phyloP scores from a whole-genome alignment of 2,113 vertebrate genomes.

The Sardina pilchardus region DNA sequence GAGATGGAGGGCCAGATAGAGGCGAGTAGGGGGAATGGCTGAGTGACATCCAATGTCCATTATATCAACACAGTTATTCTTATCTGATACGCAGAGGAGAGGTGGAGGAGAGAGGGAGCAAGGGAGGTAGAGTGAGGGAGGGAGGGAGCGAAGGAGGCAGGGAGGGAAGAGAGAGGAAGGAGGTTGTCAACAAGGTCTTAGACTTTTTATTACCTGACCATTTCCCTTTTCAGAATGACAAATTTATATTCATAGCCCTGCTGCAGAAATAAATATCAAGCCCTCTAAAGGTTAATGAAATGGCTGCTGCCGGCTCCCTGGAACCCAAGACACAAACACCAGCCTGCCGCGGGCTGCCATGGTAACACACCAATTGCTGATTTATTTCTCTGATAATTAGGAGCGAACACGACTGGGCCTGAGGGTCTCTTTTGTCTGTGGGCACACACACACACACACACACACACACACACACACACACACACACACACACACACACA shows the following conservation, averaged over 20 bases:
- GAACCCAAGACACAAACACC: slow-evolving; percentile 32
- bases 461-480: neutral
- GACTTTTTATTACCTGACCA: slow-evolving; percentile 57
- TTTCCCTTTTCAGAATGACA: slow-evolving; percentile 58
- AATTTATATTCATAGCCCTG: slow-evolving; percentile 63
- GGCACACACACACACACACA: slow-evolving; percentile 51
- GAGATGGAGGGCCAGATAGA: neutral
- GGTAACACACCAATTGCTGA: slow-evolving; percentile 61
- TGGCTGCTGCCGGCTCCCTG: slow-evolving; percentile 46
- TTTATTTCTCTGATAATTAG: slow-evolving; percentile 69
- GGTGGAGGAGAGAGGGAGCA: neutral
- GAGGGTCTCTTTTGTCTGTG: slow-evolving; percentile 47
- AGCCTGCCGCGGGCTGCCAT: slow-evolving; percentile 57
- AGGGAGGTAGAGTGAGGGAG: neutral
- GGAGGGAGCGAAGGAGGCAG: neutral
- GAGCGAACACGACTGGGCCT: slow-evolving; percentile 56
- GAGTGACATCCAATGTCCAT: slow-evolving; percentile 14
- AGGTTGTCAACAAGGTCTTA: slow-evolving; percentile 20
- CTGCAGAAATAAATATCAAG: slow-evolving; percentile 68
- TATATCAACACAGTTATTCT: slow-evolving; percentile 1
- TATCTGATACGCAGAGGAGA: slow-evolving; percentile 4
- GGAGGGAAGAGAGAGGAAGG: neutral
- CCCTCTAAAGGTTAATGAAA: slow-evolving; percentile 75
- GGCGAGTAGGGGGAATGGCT: neutral
- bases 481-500: neutral